Conservation (phyloP, 2,113 vertebrate species). For the Megaceryle maxima region DNA sequence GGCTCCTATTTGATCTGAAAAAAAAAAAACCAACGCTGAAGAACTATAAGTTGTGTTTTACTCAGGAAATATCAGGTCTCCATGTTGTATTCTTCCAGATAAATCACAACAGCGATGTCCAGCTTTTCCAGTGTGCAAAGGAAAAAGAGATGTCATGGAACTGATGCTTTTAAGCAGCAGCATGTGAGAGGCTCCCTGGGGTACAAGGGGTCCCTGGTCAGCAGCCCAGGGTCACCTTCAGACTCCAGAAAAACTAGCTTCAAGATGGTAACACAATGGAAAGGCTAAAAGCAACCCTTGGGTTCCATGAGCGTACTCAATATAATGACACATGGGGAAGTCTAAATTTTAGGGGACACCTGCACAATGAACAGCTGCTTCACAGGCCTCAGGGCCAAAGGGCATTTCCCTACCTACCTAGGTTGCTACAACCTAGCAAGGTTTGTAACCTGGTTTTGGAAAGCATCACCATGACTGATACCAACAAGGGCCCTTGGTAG, state of each 20-base stretch:
- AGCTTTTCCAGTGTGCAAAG: background rate
- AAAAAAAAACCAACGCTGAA: background rate
- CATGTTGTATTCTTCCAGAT: background rate
- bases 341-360: background rate
- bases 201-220: background rate
- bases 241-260: background rate
- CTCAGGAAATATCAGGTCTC: background rate
- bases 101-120: rapidly evolving
- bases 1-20: background rate
- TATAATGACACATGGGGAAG: background rate
- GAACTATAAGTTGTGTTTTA: background rate
- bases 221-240: background rate
- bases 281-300: background rate
- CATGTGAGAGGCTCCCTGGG: background rate
- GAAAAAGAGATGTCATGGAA: background rate
- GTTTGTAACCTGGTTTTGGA: background rate
- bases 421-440: too few species aligned
- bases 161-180: background rate
- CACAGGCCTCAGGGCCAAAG: background rate
- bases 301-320: background rate
- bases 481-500: background rate
- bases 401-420: background rate
- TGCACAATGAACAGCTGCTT: background rate
- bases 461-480: background rate
- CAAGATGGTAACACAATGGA: background rate